Evolutionary conservation across 2,113 vertebrate species (phyloP).

Genomic region (Isurus oxyrinchus): DNA sequence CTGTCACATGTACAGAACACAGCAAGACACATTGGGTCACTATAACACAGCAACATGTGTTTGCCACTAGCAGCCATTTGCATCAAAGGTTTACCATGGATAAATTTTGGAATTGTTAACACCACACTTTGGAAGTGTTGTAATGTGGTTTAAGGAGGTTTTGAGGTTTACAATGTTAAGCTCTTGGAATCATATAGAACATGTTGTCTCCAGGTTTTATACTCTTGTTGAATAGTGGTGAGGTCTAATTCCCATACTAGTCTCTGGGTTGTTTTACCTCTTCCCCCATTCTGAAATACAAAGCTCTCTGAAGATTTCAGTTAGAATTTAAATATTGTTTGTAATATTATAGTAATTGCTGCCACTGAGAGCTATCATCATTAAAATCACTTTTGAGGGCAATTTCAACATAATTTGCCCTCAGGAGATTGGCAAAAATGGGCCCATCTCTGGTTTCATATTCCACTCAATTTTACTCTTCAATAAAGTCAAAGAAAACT

Average conservation of each 20-base stretch:
- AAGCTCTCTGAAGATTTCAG: background rate
- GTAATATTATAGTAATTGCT: background rate
- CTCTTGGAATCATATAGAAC: constrained; percentile 18
- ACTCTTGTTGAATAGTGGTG: background rate
- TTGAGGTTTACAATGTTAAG: background rate
- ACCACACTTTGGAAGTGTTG: background rate
- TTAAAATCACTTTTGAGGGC: background rate
- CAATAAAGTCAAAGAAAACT: background rate
- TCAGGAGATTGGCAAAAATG: background rate
- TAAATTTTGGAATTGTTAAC: constrained; percentile 34
- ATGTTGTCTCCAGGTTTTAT: constrained; percentile 32
- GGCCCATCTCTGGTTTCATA: background rate
- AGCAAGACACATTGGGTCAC: background rate
- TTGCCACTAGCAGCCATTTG: background rate
- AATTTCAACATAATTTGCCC: background rate
- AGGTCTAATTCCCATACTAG: background rate
- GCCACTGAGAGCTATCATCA: background rate
- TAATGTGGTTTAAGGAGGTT: constrained; percentile 15
- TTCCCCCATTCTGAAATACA: background rate
- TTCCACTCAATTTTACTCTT: background rate
- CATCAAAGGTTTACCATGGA: constrained; percentile 11
- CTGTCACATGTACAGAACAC: constrained; percentile 20
- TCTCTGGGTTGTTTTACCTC: constrained; percentile 8
- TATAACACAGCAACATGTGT: constrained; percentile 23
- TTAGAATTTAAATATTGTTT: background rate